phyloP scores from a whole-genome alignment of 2,888 invertebrate species.

The Lasius platythorax region DNA sequence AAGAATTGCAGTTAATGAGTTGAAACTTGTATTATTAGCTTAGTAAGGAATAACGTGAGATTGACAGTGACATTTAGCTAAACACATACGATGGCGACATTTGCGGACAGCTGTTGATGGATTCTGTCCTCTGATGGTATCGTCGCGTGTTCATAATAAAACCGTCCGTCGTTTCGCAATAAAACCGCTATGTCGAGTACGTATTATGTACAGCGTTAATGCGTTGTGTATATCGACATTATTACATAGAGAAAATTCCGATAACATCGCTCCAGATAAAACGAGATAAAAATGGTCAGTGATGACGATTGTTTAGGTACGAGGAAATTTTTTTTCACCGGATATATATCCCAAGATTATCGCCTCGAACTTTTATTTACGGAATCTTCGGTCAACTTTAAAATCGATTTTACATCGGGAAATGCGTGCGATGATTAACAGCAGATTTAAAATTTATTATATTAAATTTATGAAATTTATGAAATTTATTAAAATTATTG shows the following conservation, averaged over 20 bases:
- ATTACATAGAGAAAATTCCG: slow-evolving; percentile 14
- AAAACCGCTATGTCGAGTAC: not conserved
- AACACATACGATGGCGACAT: not conserved
- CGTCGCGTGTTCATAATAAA: not conserved
- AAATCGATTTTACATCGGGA: not conserved
- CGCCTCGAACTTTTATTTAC: not conserved
- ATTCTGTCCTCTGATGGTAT: not conserved
- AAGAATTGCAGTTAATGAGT: not conserved
- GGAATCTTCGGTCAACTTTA: not conserved
- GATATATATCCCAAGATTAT: not conserved
- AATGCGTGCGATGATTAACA: not conserved
- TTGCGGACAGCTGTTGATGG: not conserved
- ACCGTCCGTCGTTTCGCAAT: not conserved
- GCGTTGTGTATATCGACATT: not conserved
- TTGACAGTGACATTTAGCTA: not conserved
- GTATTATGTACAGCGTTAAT: not conserved
- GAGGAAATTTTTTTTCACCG: not conserved
- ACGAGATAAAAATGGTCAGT: not conserved
- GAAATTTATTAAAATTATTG: too few species aligned
- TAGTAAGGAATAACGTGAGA: not conserved
- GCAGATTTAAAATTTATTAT: not conserved
- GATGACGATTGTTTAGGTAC: not conserved
- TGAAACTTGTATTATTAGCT: not conserved
- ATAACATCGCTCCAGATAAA: slow-evolving; percentile 28
- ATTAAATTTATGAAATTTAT: not conserved